Evolutionary conservation across 2,888 invertebrate genomes (phyloP), one percentile per base, ranked within the genome.

Genomic region (Agonum fuliginosum): DNA sequence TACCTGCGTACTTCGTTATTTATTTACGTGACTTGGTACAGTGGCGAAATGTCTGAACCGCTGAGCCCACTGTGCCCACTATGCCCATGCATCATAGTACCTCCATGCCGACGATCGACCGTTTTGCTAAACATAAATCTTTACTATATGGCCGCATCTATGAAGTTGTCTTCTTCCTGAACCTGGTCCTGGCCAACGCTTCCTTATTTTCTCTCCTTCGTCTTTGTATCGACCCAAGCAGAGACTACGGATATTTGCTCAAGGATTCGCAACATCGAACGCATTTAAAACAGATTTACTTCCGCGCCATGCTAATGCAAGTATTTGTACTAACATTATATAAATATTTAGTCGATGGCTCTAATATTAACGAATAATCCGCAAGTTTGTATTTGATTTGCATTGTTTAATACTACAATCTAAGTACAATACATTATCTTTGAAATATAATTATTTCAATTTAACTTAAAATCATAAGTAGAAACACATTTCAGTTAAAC

Each of bases 1-100:
- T 67, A 75, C 75, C 67, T 34, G 75, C 75, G 67, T 51, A 48
- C 75, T 48, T 67, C 51, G 67, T 75, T 75, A 65, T 75, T 75
- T 75, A 75, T 75, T 75, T 75, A 75, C 75, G 58, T 22, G 75
- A 34, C 43, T 43, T 43, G 43, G 65, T 75, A 24, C 41, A 62
- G 62, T 73, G 73, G 24, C 58, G 51, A 58, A 62, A 58, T 58
- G 43, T 41, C 43, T 43, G 70, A 27, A 70, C 70, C 70, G 70
- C 70, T 46, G 70, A 27, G 70, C 70, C 70, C 30, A 62, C 30
- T 27, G 22, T 27, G 46, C 70, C 70, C 30, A 62, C 30, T 27
- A 12, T 27, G 46, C 19, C 41, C 67, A 67, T 37, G 65, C 67
- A 67, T 22, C 67, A 67, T 22, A 67, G 41, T 17, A 65, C 67